Percentiles rank a stretch among this genome's conserved stretches.
phyloP scores from a whole-genome alignment of 2,113 vertebrate species.

The Himantopus leucocephalus region DNA sequence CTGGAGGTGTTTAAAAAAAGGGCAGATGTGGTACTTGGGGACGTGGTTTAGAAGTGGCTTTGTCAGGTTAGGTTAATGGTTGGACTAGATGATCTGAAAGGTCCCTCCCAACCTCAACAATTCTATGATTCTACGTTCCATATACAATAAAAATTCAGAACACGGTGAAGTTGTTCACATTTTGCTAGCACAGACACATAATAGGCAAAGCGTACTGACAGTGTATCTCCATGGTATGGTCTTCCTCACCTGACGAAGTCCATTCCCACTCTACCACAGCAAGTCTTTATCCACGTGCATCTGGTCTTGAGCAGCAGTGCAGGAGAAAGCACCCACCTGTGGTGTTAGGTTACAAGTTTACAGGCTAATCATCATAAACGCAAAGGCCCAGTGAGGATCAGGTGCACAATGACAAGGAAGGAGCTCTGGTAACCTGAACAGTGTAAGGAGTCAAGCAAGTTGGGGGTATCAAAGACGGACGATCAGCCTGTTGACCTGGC shows the following conservation, averaged over 20 bases:
- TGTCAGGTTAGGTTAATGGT: no score
- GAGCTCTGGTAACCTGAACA: not conserved
- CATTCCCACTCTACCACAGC: not conserved
- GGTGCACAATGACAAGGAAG: not conserved
- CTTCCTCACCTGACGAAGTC: not conserved
- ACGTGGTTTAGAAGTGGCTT: no score
- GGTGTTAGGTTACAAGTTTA: not conserved
- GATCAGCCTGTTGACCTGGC: not conserved
- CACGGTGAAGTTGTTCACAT: not conserved
- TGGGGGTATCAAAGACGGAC: not conserved
- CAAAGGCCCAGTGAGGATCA: not conserved
- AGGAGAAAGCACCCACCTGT: not conserved
- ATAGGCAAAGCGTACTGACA: not conserved
- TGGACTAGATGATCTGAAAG: no score
- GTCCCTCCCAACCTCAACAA: no score
- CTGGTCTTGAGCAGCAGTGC: not conserved
- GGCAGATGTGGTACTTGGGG: no score
- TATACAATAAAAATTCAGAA: not conserved
- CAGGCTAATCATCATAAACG: not conserved
- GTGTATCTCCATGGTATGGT: not conserved
- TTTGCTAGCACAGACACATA: not conserved
- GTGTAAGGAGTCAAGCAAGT: not conserved
- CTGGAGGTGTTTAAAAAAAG: no score
- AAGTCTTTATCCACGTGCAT: not conserved
- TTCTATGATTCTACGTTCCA: not conserved